Base-by-base conservation (phyloP, 2,888 invertebrate genomes). In the Parascotia fuliginaria region DNA sequence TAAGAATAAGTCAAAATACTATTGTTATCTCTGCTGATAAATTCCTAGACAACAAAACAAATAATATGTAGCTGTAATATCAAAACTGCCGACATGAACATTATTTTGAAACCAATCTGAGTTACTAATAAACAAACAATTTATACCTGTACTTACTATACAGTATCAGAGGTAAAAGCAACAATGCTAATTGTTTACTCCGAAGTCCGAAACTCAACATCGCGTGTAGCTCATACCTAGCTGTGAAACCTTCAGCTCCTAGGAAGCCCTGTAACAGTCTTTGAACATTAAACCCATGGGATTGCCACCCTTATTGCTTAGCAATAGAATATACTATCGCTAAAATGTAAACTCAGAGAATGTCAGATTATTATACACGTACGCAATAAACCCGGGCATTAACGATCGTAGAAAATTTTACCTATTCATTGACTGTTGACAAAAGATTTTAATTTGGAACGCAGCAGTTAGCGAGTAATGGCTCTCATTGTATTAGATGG, bases 211-310 rank as follows among this genome's bases (percentile, higher is more conserved):
- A 54, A 45, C 24, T 54, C 46, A 36, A 58, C 37, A 56, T 45
- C 9, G 36, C 62, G 60, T 71, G 60, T 58, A 65, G 49, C 41
- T 48, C 48, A 56, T 70, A 79, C 73, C 75, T 78, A 79, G 75
- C 78, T 77, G 77, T 75, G 79, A 85, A 85, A 80, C 81, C 84
- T 75, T 70, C 60, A 62, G 64, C 53, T 54, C 69, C 75, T 74
- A 74, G 77, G 87, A 89, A 88, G 75, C 86, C 85, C 79, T 84
- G 82, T 75, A 79, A 76, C 67, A 70, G 75, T 70, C 70, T 52
- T 49, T 49, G 43, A 52, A 51, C 53, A 65, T 52, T 32, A 65
- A 32, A 50, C 63, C 47, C 72, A 73, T 44, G 48, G 75, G 44
- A 84, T 65, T 75, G 52, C 49, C 55, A 40, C 53, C 68, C 64